Evolutionary conservation across 2,888 invertebrate species (phyloP).

Genomic region (Psylliodes chrysocephalus): DNA sequence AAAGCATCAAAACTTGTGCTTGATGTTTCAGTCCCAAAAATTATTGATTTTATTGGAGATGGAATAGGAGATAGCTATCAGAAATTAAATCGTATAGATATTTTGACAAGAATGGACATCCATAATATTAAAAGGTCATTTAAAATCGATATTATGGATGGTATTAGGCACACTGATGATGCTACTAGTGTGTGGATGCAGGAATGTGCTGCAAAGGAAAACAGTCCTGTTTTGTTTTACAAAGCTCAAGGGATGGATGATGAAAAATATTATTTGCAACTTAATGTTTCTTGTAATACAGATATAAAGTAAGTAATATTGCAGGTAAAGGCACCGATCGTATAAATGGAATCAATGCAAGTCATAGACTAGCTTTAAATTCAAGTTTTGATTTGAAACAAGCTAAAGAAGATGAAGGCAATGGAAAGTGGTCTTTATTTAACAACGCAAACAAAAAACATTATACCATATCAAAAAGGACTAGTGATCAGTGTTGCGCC

Average conservation of each 20-base stretch:
- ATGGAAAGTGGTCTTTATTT: slow-evolving; percentile 1
- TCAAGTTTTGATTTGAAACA: slow-evolving; percentile 6
- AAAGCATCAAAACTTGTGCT: slow-evolving; percentile 5
- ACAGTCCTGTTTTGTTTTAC: slow-evolving; percentile 11
- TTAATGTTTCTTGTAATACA: not conserved
- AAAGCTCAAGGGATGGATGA: slow-evolving; percentile 14
- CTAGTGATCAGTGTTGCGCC: not conserved
- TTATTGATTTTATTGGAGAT: slow-evolving; percentile 7
- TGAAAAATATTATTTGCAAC: slow-evolving; percentile 9
- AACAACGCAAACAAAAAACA: not conserved
- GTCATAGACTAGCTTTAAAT: slow-evolving; percentile 5
- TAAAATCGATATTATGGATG: not conserved
- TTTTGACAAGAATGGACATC: not conserved
- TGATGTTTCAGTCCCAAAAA: slow-evolving; percentile 10
- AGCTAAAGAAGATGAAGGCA: not conserved
- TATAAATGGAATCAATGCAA: slow-evolving; percentile 11
- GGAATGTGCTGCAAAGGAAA: slow-evolving; percentile 13
- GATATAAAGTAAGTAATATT: not conserved
- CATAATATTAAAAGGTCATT: no score
- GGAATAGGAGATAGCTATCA: slow-evolving; percentile 5
- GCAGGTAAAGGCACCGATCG: slow-evolving; percentile 1
- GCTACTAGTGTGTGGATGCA: slow-evolving; percentile 4
- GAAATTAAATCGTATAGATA: slow-evolving; percentile 9
- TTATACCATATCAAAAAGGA: not conserved
- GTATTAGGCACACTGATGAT: slow-evolving; percentile 7